Conservation (phyloP, 2,888 invertebrate genomes). For the Temnothorax rugatulus region DNA sequence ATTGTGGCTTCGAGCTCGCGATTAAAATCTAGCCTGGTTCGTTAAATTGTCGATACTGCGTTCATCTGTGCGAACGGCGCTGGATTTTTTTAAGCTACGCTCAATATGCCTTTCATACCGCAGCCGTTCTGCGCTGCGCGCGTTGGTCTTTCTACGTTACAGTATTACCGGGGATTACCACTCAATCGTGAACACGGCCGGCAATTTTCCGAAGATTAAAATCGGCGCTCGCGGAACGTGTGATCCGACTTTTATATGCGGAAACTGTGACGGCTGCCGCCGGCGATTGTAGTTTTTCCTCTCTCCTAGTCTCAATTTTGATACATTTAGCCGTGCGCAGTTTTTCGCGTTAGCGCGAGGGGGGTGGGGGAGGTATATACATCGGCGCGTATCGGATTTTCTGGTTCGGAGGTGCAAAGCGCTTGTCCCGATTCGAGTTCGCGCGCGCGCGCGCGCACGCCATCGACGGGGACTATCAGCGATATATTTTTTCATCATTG, state of each 20-base stretch:
- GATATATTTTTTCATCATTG: conserved; percentile 48
- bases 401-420: conserved; percentile 54
- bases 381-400: conserved; percentile 51
- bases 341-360: conserved; percentile 40
- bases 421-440: conserved; percentile 44
- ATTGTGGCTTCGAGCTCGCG: background rate
- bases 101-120: conserved; percentile 47
- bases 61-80: background rate
- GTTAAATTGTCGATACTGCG: conserved; percentile 26
- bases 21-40: conserved; percentile 13
- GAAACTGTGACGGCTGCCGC: conserved; percentile 24
- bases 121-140: conserved; percentile 4
- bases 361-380: background rate
- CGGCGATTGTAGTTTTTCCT: conserved; percentile 36
- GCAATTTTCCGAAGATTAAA: conserved; percentile 55
- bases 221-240: conserved; percentile 37
- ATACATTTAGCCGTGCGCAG: conserved; percentile 46
- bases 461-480: conserved; percentile 32
- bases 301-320: conserved; percentile 43
- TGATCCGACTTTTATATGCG: conserved; percentile 48
- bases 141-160: conserved; percentile 45
- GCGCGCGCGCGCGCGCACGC: conserved; percentile 5
- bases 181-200: conserved; percentile 40
- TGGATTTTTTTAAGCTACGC: conserved; percentile 49
- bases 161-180: conserved; percentile 47